Evolutionary conservation across 2,113 vertebrate genomes (phyloP), one percentile per base, ranked within the genome.

Genomic region (Syrmaticus mikado): DNA sequence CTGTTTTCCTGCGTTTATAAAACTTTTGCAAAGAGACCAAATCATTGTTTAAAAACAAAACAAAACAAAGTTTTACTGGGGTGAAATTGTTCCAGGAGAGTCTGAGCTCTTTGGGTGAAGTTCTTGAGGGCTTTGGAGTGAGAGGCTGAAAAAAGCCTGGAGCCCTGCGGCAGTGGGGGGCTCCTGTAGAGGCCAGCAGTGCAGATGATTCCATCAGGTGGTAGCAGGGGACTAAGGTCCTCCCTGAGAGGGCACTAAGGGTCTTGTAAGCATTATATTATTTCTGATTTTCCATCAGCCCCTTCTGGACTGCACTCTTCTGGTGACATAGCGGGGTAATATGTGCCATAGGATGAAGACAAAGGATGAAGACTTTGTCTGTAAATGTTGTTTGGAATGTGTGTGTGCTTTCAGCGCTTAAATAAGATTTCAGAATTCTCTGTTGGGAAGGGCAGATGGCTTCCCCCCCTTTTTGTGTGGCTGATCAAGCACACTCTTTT

Each of bases 31-130:
- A 11, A 19, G 27, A 9, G 8, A 16, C 1, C 8, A 74, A 81
- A 55, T 41, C 19, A 22, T 46, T 81, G 12, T 83, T 83, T 43
- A 43, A 43, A 7, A 65, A 41, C 75, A 48, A 13, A 4, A 48
- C 10, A 4, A 1, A 38, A 60, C 8, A 61, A 61, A 61, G 34
- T 6, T 61, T 45, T 5, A 0, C 2, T 62, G 8, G 16, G 18
- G 27, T 28, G 1, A 1, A n/a, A n/a, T 45, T 67, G 4, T 84
- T 86, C 61, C 28, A 40, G 40, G 13, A 73, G 15, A 52, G 4
- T 45, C 38, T 52, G 38, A 90, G 18, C 11, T 81, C 34, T 64
- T 75, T 19, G 10, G 4, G 10, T 50, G 17, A 18, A 1, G 1
- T 50, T 61, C 46, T 75, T 62, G 52, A 60, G 81, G 32, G 12